These are phyloP conservation scores for Apamea sordens DNA, from an alignment of 2,888 invertebrate species.

Conservation along the genomic window DNA sequence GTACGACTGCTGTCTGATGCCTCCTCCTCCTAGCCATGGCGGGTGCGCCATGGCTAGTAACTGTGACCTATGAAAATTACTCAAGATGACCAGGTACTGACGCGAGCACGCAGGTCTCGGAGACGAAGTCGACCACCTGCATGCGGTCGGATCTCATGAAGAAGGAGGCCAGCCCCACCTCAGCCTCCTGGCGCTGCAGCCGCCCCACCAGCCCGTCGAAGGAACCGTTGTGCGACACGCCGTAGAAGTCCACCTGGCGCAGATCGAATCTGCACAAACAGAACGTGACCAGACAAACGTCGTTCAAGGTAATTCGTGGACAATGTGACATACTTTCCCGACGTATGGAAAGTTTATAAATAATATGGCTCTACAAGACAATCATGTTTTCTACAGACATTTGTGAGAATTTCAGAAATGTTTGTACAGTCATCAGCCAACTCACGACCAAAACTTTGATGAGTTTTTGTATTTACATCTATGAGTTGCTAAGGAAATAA, in stretches of 20 bases:
- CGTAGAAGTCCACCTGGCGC: slow-evolving; percentile 85
- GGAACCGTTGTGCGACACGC: slow-evolving; percentile 89
- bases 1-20: background rate
- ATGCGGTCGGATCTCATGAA: slow-evolving; percentile 91
- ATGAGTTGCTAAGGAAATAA: background rate
- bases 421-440: background rate
- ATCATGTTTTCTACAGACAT: background rate
- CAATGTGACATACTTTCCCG: background rate
- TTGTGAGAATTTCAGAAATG: background rate
- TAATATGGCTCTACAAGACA: background rate
- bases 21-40: too few relatives aligned
- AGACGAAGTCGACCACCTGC: slow-evolving; percentile 86
- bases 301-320: background rate
- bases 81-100: slow-evolving; percentile 50
- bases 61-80: background rate
- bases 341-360: background rate
- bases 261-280: slow-evolving; percentile 75
- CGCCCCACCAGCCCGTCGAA: slow-evolving; percentile 90
- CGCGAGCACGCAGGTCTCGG: slow-evolving; percentile 87
- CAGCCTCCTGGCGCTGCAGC: slow-evolving; percentile 89
- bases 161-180: slow-evolving; percentile 87
- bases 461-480: background rate
- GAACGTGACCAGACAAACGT: background rate
- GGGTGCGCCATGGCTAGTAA: too few relatives aligned
- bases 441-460: too few relatives aligned